A percentile compares a stretch with the other conserved stretches of the same genome.
Conservation (phyloP, 2,113 vertebrate species). For the Stigmatopora nigra region DNA sequence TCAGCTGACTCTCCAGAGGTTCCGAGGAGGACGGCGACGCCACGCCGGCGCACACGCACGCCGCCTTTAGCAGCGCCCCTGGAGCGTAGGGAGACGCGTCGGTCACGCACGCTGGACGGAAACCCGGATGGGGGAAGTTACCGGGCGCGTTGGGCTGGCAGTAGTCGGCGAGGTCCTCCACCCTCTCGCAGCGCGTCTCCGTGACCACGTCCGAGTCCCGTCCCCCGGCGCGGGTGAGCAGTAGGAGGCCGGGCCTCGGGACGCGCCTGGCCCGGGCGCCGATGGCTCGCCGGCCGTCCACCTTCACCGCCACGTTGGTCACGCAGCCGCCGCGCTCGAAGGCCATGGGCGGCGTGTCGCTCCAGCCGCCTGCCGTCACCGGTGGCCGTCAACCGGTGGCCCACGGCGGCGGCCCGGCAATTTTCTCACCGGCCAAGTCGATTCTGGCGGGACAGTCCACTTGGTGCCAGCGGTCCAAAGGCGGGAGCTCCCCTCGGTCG, state of each 20-base stretch:
- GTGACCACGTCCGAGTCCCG: constrained; percentile 40
- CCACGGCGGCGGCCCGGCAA: no score
- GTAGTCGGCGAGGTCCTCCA: constrained; percentile 79
- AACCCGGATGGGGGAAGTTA: constrained; percentile 29
- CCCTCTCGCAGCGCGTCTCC: constrained; percentile 67
- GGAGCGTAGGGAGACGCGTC: constrained; percentile 19
- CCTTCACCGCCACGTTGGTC: constrained; percentile 77
- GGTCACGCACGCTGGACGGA: not conserved
- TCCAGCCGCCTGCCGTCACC: constrained; percentile 81
- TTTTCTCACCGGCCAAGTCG: constrained; percentile 80
- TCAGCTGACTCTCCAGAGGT: constrained; percentile 75
- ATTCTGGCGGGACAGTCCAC: constrained; percentile 82
- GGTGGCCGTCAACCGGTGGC: not conserved
- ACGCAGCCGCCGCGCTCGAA: constrained; percentile 89
- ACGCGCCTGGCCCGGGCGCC: constrained; percentile 79
- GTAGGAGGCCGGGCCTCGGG: constrained; percentile 65
- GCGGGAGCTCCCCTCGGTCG: constrained; percentile 57
- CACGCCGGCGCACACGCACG: constrained; percentile 81
- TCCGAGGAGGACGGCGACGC: constrained; percentile 69
- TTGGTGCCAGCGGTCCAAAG: constrained; percentile 77
- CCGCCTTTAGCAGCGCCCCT: constrained; percentile 91
- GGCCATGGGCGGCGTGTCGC: constrained; percentile 88
- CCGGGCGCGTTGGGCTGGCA: constrained; percentile 90
- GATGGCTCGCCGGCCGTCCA: constrained; percentile 80
- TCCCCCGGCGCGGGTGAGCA: constrained; percentile 63